phyloP scores from a whole-genome alignment of 30 jellyfish, hydroid and myxozoan genomes.

The Catostylus mosaicus region DNA sequence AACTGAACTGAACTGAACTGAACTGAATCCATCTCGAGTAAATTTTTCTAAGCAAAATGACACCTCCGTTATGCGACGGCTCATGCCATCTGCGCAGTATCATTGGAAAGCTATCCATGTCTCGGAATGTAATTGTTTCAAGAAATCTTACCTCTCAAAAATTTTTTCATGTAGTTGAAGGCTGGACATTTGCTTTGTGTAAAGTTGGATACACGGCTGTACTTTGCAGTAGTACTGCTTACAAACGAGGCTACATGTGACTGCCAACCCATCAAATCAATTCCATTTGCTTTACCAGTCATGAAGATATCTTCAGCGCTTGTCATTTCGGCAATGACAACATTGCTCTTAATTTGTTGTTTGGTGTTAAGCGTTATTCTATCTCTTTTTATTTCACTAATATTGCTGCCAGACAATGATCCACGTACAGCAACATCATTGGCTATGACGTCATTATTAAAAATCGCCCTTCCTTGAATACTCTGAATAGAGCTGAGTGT shows the following conservation, averaged over 20 bases:
- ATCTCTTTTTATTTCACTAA: conserved; percentile 3
- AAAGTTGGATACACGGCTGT: background rate
- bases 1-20: background rate
- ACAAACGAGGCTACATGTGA: background rate
- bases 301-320: conserved; percentile 8
- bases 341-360: conserved; percentile 36
- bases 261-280: conserved; percentile 28
- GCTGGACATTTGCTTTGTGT: conserved; percentile 52
- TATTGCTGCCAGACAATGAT: conserved; percentile 34
- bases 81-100: no score
- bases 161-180: conserved; percentile 21
- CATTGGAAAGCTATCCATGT: background rate
- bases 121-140: background rate
- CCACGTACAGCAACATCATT: conserved; percentile 18
- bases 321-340: conserved; percentile 8
- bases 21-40: background rate
- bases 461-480: conserved; percentile 11
- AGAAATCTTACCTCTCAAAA: conserved; percentile 15
- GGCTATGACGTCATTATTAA: conserved; percentile 8
- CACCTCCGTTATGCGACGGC: no score
- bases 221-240: background rate
- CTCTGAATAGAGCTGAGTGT: conserved; percentile 64
- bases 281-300: conserved; percentile 58
- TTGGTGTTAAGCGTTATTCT: conserved; percentile 30
- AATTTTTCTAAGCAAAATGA: no score